These are phyloP conservation scores for Cuniculus paca DNA, from an alignment of 2,797 vertebrate species.

Conservation along the genomic window DNA sequence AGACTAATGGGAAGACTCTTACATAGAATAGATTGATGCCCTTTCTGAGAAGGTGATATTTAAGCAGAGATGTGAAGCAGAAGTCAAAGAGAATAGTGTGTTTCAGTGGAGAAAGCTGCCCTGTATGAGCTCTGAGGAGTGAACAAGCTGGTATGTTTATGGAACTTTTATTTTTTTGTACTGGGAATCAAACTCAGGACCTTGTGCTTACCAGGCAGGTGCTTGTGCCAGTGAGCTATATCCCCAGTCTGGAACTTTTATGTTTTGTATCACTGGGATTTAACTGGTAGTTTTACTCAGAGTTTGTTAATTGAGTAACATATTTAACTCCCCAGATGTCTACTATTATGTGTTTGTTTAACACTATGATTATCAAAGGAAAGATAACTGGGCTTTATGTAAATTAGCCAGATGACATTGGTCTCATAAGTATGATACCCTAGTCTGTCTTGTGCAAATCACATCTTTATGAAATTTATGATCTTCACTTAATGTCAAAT, in stretches of 20 bases:
- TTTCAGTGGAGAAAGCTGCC: neutral
- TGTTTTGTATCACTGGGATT: neutral
- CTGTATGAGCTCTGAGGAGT: neutral
- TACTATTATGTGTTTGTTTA: slow-evolving; percentile 7
- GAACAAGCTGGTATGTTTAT: neutral
- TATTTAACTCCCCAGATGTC: neutral
- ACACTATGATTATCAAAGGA: slow-evolving; percentile 5
- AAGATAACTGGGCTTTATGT: neutral
- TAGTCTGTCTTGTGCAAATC: slow-evolving; percentile 18
- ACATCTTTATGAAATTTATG: slow-evolving; percentile 24
- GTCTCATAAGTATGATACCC: neutral
- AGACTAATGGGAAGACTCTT: neutral
- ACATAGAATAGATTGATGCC: neutral
- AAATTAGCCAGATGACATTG: neutral
- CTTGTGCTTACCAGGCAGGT: no score
- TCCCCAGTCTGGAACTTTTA: no score
- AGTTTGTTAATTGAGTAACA: slow-evolving; percentile 23
- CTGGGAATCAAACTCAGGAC: no score
- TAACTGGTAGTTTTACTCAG: slow-evolving; percentile 2
- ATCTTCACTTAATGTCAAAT: slow-evolving; percentile 15
- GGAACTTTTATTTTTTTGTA: neutral
- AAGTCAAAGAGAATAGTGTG: neutral
- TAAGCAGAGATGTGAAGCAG: neutral
- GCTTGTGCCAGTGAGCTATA: no score
- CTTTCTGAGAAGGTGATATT: neutral